Conservation (phyloP, 1,140 invertebrate species). For the Aphis craccivora region DNA sequence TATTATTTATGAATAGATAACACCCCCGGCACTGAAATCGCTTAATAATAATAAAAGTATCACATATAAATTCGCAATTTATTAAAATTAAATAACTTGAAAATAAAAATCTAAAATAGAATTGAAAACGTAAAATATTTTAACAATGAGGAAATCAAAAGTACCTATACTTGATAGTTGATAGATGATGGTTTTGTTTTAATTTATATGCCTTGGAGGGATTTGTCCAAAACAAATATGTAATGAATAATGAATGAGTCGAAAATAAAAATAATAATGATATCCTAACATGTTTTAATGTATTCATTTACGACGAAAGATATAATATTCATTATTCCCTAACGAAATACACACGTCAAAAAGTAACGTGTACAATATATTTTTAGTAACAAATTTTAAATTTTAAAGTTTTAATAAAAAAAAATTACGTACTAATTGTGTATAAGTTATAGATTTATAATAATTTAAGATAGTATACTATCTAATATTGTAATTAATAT, state of each 20-base stretch:
- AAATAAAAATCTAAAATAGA: neutral
- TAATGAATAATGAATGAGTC: neutral
- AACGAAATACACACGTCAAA: neutral
- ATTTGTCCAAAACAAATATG: constrained; percentile 13
- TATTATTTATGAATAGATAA: neutral
- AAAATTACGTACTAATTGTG: neutral
- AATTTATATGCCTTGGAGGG: neutral
- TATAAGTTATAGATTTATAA: neutral
- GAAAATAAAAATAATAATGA: constrained; percentile 18
- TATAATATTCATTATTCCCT: neutral
- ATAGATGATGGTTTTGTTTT: neutral
- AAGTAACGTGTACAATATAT: neutral
- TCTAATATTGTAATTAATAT: neutral
- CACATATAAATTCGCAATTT: neutral
- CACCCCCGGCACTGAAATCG: neutral
- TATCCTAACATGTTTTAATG: constrained; percentile 12
- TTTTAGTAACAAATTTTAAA: neutral
- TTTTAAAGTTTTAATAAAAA: neutral
- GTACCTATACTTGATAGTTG: neutral
- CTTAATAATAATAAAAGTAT: neutral
- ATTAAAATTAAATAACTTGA: neutral
- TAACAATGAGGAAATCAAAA: neutral
- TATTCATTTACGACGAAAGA: neutral
- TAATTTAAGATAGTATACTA: neutral
- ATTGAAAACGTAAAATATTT: neutral